Evolutionary conservation across 2,797 vertebrate species (phyloP).

Genomic region (Aulostomus chinensis): DNA sequence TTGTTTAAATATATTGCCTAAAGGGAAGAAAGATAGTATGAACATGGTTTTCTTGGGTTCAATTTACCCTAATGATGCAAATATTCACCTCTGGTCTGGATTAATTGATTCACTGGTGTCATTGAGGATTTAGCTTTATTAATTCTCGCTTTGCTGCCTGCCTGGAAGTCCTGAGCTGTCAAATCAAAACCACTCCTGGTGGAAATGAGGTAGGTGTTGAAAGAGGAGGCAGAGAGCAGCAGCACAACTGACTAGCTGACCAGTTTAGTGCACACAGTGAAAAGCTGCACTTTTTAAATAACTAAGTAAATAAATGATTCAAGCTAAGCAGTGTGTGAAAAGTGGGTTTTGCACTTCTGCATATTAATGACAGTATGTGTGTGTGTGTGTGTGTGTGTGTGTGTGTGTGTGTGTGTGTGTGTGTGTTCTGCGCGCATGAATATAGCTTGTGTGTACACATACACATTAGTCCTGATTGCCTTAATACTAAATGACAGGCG

Average conservation of each 20-base stretch:
- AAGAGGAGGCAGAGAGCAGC: conserved; percentile 30
- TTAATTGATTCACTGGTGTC: conserved; percentile 14
- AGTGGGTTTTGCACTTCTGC: too few species aligned
- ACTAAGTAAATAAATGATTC: conserved; percentile 19
- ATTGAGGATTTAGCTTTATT: conserved; percentile 20
- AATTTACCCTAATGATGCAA: not conserved
- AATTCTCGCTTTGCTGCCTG: conserved; percentile 31
- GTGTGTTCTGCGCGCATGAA: conserved; percentile 21
- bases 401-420: conserved; percentile 15
- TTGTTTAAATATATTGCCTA: not conserved
- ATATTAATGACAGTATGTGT: conserved; percentile 18
- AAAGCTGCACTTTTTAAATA: too few species aligned
- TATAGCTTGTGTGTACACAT: conserved; percentile 26
- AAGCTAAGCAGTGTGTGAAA: conserved; percentile 14
- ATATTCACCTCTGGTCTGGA: not conserved
- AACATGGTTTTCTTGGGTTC: not conserved
- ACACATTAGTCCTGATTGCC: conserved; percentile 33
- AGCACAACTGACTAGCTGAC: conserved; percentile 30
- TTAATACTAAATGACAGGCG: conserved; percentile 63
- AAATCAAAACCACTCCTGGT: conserved; percentile 26
- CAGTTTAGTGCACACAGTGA: too few species aligned
- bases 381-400: conserved; percentile 1
- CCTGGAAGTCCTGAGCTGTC: conserved; percentile 12
- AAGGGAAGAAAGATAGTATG: not conserved
- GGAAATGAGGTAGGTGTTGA: conserved; percentile 33